Evolutionary conservation across 1,140 invertebrate species (phyloP), one percentile per base, ranked within the genome.

Genomic region (Drosophila micromelanica): DNA sequence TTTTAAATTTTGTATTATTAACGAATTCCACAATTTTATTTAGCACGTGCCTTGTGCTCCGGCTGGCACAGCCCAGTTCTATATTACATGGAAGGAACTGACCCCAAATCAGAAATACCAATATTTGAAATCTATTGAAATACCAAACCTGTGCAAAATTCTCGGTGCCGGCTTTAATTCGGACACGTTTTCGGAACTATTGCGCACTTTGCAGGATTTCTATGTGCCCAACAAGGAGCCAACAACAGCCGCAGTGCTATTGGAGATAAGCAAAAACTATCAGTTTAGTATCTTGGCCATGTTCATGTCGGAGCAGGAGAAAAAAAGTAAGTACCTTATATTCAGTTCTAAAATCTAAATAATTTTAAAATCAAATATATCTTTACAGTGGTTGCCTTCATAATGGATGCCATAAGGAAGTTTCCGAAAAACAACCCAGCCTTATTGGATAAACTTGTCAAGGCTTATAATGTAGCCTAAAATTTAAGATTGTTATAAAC

Each of bases 1-100:
- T n/a, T n/a, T n/a, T n/a, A n/a, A n/a, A n/a, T n/a, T n/a, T n/a
- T n/a, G n/a, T 23, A 35, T 35, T 7, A 23, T 20, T 9, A n/a
- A n/a, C n/a, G 2, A 12, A 15, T 3, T 15, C 5, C 2, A 3
- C 9, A 0, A 61, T 8, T 42, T 43, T 17, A 64, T 76, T 8
- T 37, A 91, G 86, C 73, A 72, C 15, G 35, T 86, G 15, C 87
- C 87, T 6, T 52, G 73, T 1, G 40, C 80, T 5, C 91, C 91
- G 6, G 67, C 62, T 13, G 76, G 81, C 27, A 84, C 91, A 15
- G 90, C 87, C 2, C 91, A 92, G 67, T 92, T 92, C 38, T 90
- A 92, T 57, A 73, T 86, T 0, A 89, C 86, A 11, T 92, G 91
- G 91, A 92, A 89, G 51, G 91, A 91, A 49, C 43, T 92, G 2